Evolutionary conservation across 2,888 invertebrate genomes (phyloP), one percentile per base, ranked within the genome.

Genomic region (Griposia aprilina): DNA sequence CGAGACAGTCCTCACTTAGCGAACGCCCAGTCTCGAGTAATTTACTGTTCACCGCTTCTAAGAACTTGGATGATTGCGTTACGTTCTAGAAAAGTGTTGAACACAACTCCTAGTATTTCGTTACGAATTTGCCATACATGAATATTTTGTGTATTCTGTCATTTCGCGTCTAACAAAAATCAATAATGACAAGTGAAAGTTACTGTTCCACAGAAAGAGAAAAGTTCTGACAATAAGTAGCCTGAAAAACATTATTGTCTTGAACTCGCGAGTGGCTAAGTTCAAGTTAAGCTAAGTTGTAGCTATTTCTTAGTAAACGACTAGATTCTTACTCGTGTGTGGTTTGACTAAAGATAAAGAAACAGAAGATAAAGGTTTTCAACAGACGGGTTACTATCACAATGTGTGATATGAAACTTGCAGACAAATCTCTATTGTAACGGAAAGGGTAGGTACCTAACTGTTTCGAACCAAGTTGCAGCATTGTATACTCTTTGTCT

Each of bases 131-230:
- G 15, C 15, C 3, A 20, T 55, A 48, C 11, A 57, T 23, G 5
- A 55, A 65, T 57, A 50, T 57, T 13, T 59, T 41, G 55, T n/a
- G 17, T 69, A 36, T 71, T 30, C 65, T 45, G 20, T 23, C 15
- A 65, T 55, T 59, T 68, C 23, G 15, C 36, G 10, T 63, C 2
- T 48, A 60, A 66, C n/a, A 57, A 30, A 65, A 63, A 63, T 74
- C 70, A n/a, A 84, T 69, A 72, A 50, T 7, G 30, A 2, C 30
- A 48, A 36, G 77, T 69, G 82, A 78, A 82, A 75, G 82, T 72
- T 41, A 17, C 36, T 62, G 59, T n/a, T 69, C 17, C 6, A 52
- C 45, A n/a, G n/a, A 74, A 60, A 66, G 36, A 76, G 71, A 66
- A 76, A 74, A 74, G 23, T 48, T 62, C 23, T 36, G 26, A 69